Evolutionary conservation across 2,797 vertebrate species (phyloP), one percentile per base, ranked within the genome.

Genomic region (Falco concolor): DNA sequence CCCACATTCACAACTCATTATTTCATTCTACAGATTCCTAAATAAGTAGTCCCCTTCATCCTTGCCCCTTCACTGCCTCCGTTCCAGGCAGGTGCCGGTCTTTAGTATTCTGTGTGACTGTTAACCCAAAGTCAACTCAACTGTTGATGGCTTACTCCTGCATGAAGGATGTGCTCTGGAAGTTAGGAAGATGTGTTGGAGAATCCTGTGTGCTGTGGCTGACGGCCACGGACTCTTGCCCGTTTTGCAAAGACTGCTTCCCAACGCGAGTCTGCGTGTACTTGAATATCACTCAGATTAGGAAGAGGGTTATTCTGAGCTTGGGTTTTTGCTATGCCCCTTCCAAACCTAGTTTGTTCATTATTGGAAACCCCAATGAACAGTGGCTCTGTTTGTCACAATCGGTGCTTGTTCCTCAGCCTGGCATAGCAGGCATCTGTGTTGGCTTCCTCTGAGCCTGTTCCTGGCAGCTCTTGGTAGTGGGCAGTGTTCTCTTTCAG

Each of bases 391-490:
- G 94, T 97, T 93, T 84, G 67, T 77, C 88, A 96, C 95, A 96
- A n/a, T 95, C 86, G 22, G 74, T 50, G 68, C 87, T 95, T 96
- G 90, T 96, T 94, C 81, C 89, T 56, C 92, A 94, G 90, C 72
- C 60, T 82, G 90, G 94, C 75, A 54, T 40, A 11, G 0, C 67
- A 79, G 72, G 72, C 88, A 25, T 93, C 94, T 90, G 49, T 24
- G 54, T 1, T 87, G 93, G 93, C 94, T 95, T 90, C 93, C 88
- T 93, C 49, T 27, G 86, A 85, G 88, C 74, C 81, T 89, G 64
- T 54, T 92, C 81, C 93, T 97, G 95, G 86, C 96, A 96, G 88
- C 93, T 83, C 34, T n/a, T 77, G 60, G 36, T 80, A 65, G 61
- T n/a, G 64, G 49, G 76, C 53, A 83, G 56, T 68, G 84, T 90